Base-by-base conservation (phyloP, 1,140 invertebrate genomes). In the Danaus plexippus region DNA sequence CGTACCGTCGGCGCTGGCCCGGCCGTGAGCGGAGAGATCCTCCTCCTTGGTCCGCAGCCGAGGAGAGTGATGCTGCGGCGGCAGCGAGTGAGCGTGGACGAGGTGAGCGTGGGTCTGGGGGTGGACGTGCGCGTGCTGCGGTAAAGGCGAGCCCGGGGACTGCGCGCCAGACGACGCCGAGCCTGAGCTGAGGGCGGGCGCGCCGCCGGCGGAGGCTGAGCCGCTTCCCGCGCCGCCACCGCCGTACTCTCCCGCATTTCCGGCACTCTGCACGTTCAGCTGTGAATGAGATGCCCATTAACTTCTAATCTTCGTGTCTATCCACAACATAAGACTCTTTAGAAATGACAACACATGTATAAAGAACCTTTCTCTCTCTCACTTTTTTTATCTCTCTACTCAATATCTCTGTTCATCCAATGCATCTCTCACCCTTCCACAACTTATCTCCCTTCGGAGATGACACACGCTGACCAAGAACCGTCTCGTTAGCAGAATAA, bases 1-100 rank as follows among this genome's bases (percentile, higher is more conserved):
- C 22, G 22, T 32, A 88, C 88, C 89, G 69, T 89, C 88, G 18
- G 88, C 88, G 73, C 88, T 89, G 69, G 88, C 86, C 57, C 88
- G 85, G 43, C 88, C 89, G 61, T 88, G 88, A 57, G 88, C 74
- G 59, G 87, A 88, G 55, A 88, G 85, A 57, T 90, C 89, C 69
- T 90, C 89, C 70, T 89, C 88, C 70, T 89, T 89, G 61, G 84
- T 69, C 54, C 83, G 77, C 64, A 85, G 64, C 11, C 82, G 74
- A 41, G 74, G 75, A 43, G 78, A 71, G 60, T 73, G 78, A 56
- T 75, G 74, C 57, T 79, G 71, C 55, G 84, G 71, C 9, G 85
- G 70, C 15, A 84, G 86, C 54, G 68, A 63, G 65, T 71, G 69
- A 46, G 76, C 67, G 69, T 74, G 77, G 66, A 71, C 81, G 62